phyloP scores from a whole-genome alignment of 2,113 vertebrate species.

The Nannobrachium achirus region DNA sequence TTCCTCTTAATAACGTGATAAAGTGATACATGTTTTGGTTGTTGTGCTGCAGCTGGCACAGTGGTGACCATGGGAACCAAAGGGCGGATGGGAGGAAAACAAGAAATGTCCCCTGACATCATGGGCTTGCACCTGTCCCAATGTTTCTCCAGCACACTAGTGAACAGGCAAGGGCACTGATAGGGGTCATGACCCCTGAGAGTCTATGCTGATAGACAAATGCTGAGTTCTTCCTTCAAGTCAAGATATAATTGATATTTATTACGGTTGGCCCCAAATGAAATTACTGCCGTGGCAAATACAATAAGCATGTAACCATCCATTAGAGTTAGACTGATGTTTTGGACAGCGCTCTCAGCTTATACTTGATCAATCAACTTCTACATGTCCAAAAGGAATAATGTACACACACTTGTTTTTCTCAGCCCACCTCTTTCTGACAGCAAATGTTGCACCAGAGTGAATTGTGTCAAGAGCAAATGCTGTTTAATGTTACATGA shows the following conservation, averaged over 20 bases:
- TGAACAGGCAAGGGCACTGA: conserved; percentile 18
- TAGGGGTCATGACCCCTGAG: conserved; percentile 59
- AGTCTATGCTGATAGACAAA: conserved; percentile 74
- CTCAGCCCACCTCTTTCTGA: conserved; percentile 23
- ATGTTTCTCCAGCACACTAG: conserved; percentile 37
- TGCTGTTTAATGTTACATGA: conserved; percentile 19
- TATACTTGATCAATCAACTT: conserved; percentile 23
- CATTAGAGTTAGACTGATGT: conserved; percentile 51
- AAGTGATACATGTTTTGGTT: conserved; percentile 1
- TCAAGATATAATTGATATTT: conserved; percentile 54
- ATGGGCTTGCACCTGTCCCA: conserved; percentile 76
- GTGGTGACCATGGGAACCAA: conserved; percentile 64
- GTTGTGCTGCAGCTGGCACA: conserved; percentile 42
- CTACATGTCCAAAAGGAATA: conserved; percentile 35
- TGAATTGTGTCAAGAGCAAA: conserved; percentile 42
- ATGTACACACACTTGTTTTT: conserved; percentile 20
- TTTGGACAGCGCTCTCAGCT: conserved; percentile 43
- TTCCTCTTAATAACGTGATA: too few species aligned
- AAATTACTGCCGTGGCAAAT: conserved; percentile 58
- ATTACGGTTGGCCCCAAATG: conserved; percentile 47
- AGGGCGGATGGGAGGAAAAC: conserved; percentile 38
- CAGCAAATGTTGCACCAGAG: conserved; percentile 24
- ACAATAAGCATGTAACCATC: conserved; percentile 57
- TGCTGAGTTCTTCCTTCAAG: conserved; percentile 54
- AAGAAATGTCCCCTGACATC: conserved; percentile 63